phyloP scores from a whole-genome alignment of 1,140 invertebrate genomes.

The Mya arenaria region DNA sequence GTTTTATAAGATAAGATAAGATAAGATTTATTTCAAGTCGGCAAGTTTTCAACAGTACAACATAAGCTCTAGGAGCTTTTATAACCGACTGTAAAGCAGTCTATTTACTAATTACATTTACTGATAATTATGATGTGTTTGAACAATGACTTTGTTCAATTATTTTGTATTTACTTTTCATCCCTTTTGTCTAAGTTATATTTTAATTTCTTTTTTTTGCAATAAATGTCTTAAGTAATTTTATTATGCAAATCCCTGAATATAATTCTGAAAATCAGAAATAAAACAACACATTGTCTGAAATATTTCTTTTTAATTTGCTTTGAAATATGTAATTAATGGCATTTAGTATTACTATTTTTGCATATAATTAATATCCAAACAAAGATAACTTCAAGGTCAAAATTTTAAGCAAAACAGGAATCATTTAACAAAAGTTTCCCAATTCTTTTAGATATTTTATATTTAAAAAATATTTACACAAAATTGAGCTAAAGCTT shows the following conservation, averaged over 20 bases:
- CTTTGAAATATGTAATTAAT: not conserved
- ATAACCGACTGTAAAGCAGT: too few relatives aligned
- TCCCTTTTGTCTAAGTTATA: too few relatives aligned
- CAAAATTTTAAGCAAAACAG: constrained; percentile 1
- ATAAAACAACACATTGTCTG: constrained; percentile 11
- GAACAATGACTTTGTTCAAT: constrained; percentile 14
- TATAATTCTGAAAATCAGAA: constrained; percentile 12
- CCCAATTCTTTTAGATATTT: constrained; percentile 16
- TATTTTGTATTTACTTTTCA: too few relatives aligned
- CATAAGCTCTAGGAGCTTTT: too few relatives aligned
- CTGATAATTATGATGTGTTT: constrained; percentile 21
- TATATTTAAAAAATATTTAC: not conserved
- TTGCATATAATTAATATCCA: constrained; percentile 17
- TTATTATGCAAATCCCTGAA: too few relatives aligned
- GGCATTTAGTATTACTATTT: constrained; percentile 21
- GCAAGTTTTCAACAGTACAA: too few relatives aligned
- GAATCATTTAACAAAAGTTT: constrained; percentile 17
- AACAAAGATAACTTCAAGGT: too few relatives aligned
- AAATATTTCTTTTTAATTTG: constrained; percentile 2
- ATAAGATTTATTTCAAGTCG: too few relatives aligned
- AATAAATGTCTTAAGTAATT: too few relatives aligned
- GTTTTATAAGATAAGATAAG: too few relatives aligned
- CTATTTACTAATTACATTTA: too few relatives aligned
- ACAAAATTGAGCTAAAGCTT: not conserved
- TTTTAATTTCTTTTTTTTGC: too few relatives aligned